Evolutionary conservation across 2,797 vertebrate genomes (phyloP).

Genomic region (Melanotaenia maccullochi): DNA sequence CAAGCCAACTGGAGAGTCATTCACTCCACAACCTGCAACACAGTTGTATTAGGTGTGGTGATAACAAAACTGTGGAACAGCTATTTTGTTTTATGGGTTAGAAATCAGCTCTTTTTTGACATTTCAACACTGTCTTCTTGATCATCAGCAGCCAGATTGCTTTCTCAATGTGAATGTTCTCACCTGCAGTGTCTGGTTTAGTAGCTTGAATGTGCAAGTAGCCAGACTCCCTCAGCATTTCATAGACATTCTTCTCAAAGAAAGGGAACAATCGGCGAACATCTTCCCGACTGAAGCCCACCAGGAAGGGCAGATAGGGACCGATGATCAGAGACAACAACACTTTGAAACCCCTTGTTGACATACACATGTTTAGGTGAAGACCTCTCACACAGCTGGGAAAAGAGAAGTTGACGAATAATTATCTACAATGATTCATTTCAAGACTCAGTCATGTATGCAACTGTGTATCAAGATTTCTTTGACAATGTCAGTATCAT

Average conservation of each 20-base stretch:
- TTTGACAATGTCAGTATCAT: neutral
- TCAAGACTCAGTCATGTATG: neutral
- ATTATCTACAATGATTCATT: neutral
- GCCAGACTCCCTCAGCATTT: slow-evolving; percentile 82
- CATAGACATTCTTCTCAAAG: slow-evolving; percentile 83
- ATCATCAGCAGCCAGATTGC: neutral
- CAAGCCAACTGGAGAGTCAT: slow-evolving; percentile 89
- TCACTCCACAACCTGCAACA: slow-evolving; percentile 85
- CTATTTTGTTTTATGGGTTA: neutral
- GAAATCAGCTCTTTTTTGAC: neutral
- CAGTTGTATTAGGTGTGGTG: neutral
- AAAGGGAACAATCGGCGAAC: slow-evolving; percentile 83
- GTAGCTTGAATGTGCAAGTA: slow-evolving; percentile 91
- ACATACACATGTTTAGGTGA: slow-evolving; percentile 82
- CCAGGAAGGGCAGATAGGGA: slow-evolving; percentile 87
- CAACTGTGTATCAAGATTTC: neutral
- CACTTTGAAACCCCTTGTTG: slow-evolving; percentile 28
- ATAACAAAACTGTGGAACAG: neutral
- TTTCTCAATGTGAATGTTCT: neutral
- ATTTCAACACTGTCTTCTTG: neutral
- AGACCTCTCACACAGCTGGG: slow-evolving; percentile 87
- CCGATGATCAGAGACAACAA: slow-evolving; percentile 82
- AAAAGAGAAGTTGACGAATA: neutral
- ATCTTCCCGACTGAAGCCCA: slow-evolving; percentile 87
- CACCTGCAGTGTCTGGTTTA: slow-evolving; percentile 91